Conservation (phyloP, 64 coral and sea anemone species). For the Actinia tenebrosa region DNA sequence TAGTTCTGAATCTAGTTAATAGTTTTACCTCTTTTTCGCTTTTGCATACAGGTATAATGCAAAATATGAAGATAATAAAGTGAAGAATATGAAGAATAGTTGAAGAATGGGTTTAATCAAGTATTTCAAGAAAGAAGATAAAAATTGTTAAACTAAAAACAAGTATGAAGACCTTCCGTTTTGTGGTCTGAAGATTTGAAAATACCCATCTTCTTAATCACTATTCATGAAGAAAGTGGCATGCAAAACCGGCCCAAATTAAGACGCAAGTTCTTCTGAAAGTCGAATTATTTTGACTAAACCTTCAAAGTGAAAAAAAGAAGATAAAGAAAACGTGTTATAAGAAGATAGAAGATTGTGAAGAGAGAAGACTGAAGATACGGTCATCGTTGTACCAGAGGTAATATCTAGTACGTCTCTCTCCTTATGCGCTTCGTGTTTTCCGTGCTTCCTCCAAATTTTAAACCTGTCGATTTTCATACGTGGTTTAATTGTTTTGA, state of each 20-base stretch:
- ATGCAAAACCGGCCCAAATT: not conserved
- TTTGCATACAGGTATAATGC: slow-evolving; percentile 11
- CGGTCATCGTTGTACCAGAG: not conserved
- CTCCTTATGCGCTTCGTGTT: not conserved
- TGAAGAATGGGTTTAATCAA: slow-evolving; percentile 22
- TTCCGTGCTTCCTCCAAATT: too few relatives aligned
- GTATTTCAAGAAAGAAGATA: slow-evolving; percentile 28
- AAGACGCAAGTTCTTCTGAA: not conserved
- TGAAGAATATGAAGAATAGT: slow-evolving; percentile 7
- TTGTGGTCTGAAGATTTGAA: slow-evolving; percentile 9
- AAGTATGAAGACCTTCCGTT: not conserved
- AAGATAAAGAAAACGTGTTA: not conserved
- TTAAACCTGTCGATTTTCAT: too few relatives aligned
- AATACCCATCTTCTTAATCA: not conserved
- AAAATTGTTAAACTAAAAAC: not conserved
- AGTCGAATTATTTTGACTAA: not conserved
- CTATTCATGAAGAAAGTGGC: not conserved
- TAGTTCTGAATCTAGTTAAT: not conserved
- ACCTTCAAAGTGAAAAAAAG: not conserved
- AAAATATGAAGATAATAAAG: slow-evolving; percentile 25
- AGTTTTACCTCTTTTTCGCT: slow-evolving; percentile 31
- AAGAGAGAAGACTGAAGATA: slow-evolving; percentile 7
- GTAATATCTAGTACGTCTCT: not conserved
- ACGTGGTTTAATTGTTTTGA: too few relatives aligned
- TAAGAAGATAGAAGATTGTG: not conserved